These are phyloP conservation scores for Drosophila ezoana DNA, from an alignment of 2,888 invertebrate genomes.

Conservation along the genomic window DNA sequence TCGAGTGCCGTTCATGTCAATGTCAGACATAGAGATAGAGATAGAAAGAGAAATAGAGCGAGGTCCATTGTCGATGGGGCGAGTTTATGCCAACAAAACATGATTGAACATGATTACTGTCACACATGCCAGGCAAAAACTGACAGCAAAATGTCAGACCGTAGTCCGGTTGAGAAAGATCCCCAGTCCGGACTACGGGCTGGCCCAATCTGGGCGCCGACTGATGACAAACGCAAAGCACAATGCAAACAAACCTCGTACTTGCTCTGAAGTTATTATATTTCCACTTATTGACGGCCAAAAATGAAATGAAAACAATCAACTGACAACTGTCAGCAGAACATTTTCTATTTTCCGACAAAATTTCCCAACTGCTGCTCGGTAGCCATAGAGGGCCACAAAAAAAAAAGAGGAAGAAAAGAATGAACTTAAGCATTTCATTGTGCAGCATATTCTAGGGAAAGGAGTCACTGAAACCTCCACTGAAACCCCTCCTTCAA, in stretches of 20 bases:
- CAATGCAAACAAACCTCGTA: constrained; percentile 41
- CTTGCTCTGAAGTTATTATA: constrained; percentile 58
- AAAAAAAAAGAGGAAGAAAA: constrained; percentile 14
- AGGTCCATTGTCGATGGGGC: constrained; percentile 33
- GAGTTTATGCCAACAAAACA: constrained; percentile 57
- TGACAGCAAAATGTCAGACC: constrained; percentile 41
- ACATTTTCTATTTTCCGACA: constrained; percentile 36
- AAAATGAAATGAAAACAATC: constrained; percentile 78
- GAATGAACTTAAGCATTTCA: constrained; percentile 25
- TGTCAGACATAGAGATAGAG: constrained; percentile 3
- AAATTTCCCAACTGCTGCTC: constrained; percentile 37
- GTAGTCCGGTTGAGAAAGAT: constrained; percentile 23
- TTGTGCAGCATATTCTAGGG: constrained; percentile 39
- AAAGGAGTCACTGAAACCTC: neutral
- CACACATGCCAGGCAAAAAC: constrained; percentile 51
- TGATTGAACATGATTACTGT: constrained; percentile 65
- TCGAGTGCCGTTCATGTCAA: constrained; percentile 38
- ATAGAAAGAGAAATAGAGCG: neutral
- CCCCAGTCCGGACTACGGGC: constrained; percentile 1
- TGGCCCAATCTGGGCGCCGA: constrained; percentile 5
- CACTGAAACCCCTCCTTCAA: constrained; percentile 12
- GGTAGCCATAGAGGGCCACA: constrained; percentile 5
- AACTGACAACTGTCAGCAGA: constrained; percentile 72
- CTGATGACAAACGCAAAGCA: constrained; percentile 28
- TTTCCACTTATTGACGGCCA: constrained; percentile 72